phyloP scores from a whole-genome alignment of 2,888 invertebrate genomes.

The Meganola albula region DNA sequence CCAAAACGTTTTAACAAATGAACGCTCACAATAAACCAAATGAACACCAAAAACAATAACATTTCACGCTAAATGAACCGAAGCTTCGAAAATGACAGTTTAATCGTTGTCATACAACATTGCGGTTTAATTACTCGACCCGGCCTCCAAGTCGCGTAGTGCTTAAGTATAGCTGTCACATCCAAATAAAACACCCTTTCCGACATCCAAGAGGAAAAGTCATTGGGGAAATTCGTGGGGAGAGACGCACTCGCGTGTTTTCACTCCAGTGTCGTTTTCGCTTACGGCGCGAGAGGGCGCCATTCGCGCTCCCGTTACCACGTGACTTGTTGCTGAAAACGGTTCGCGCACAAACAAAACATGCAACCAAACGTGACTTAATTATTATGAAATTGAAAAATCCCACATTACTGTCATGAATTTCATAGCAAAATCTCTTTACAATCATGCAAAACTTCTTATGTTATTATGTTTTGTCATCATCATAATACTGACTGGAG shows the following conservation, averaged over 20 bases:
- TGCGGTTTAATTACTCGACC: slow-evolving; percentile 29
- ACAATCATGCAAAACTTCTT: slow-evolving; percentile 60
- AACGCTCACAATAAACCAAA: slow-evolving; percentile 11
- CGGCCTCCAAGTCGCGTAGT: slow-evolving; percentile 23
- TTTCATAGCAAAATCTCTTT: slow-evolving; percentile 57
- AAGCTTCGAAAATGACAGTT: slow-evolving; percentile 27
- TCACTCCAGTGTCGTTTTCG: slow-evolving; percentile 67
- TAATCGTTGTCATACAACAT: slow-evolving; percentile 27
- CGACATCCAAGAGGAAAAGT: slow-evolving; percentile 65
- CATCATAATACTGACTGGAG: slow-evolving; percentile 50
- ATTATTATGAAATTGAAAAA: slow-evolving; percentile 31
- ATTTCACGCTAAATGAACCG: slow-evolving; percentile 14
- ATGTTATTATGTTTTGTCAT: slow-evolving; percentile 59
- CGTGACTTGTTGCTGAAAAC: slow-evolving; percentile 67
- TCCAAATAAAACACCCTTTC: slow-evolving; percentile 51
- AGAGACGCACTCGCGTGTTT: slow-evolving; percentile 69
- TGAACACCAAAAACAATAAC: slow-evolving; percentile 16
- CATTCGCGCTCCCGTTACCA: slow-evolving; percentile 47
- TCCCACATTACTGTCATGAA: slow-evolving; percentile 55
- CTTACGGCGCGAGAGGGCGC: slow-evolving; percentile 73
- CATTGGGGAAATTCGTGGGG: slow-evolving; percentile 72
- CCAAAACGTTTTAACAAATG: slow-evolving; percentile 6
- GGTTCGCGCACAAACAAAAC: slow-evolving; percentile 37
- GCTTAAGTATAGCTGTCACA: slow-evolving; percentile 37
- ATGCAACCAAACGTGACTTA: slow-evolving; percentile 44